Base-by-base conservation (phyloP, 2,113 vertebrate genomes). In the Heliornis fulica region DNA sequence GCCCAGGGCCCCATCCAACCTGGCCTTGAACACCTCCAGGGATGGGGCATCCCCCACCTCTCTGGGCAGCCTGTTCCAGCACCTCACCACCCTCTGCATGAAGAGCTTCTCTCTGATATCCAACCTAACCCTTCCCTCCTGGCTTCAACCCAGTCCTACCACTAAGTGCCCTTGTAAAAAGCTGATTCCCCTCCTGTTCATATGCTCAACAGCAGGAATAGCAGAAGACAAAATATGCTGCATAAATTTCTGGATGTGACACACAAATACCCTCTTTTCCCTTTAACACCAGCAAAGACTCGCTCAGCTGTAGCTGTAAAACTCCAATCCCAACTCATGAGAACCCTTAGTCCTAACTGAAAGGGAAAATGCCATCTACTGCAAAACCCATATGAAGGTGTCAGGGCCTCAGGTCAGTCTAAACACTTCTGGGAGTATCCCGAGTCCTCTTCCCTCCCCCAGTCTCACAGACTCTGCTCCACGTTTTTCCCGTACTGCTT, bases 321-420 rank as follows among this genome's bases (percentile, higher is more conserved):
- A 46, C 59, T 81, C 53, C 2, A 1, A 5, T n/a, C 40, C 2
- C 1, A 20, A 29, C 13, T 48, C 0, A 2, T 0, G 10, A 68
- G 64, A 60, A 19, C 18, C 56, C 48, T 60, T 76, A 60, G 43
- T 75, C n/a, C 43, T 36, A 56, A 43, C 12, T 80, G 72, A 75
- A 56, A 64, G 38, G 18, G 15, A 64, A 74, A 93, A 70, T 10
- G 43, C 1, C 50, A n/a, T 25, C 18, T 38, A 46, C 40, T 68
- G 60, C 40, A 69, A 91, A 82, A 3, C 31, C 51, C 79, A 81
- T 32, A 40, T 60, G 85, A 83, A 89, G 79, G 43, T 84, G 83
- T 78, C 76, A 88, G 68, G 60, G 79, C 59, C 76, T 87, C 68
- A 60, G 92, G 90, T 83, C 93, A 90, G 22, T 36, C 65, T 91